Evolutionary conservation across 2,797 vertebrate genomes (phyloP), one percentile per base, ranked within the genome.

Genomic region (Sciurus carolinensis): DNA sequence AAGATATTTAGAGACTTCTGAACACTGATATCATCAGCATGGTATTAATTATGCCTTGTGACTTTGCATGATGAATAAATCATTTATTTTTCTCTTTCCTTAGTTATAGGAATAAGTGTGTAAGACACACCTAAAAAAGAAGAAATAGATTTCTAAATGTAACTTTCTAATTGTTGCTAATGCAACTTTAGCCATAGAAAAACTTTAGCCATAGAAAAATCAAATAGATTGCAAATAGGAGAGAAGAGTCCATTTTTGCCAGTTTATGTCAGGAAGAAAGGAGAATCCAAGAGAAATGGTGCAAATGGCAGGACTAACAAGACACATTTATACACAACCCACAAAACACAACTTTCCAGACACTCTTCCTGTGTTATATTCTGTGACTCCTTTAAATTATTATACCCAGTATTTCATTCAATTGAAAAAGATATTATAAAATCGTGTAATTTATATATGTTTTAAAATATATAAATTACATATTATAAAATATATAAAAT

Each of bases 61-160:
- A 87, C 59, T 57, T 52, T 72, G 26, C 71, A 1, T 81, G n/a
- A 92, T 90, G 77, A 87, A 91, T 84, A 92, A 95, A 86, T 57
- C 1, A 62, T 82, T 79, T 62, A 64, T 22, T 50, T 73, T 92
- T 76, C 66, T 93, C n/a, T 52, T 88, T 87, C 36, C 33, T 93
- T 42, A 72, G 52, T 67, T 89, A 80, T 14, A 84, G 36, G 22
- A 95, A 52, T 95, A 89, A 71, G 26, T 94, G 26, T 71, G 30
- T 76, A 30, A 88, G 47, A 18, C 4, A 67, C 3, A 77, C 42
- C 6, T 44, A 22, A 76, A 89, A 92, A 86, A 75, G 59, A 8
- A 79, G 36, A 77, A 93, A 87, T 24, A 67, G 24, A 39, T 66
- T 79, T 94, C 73, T 81, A 66, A 95, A 97, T 89, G 72, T 85